Conservation (phyloP, 2,113 vertebrate genomes). For the Dolichallabes microphthalmus region DNA sequence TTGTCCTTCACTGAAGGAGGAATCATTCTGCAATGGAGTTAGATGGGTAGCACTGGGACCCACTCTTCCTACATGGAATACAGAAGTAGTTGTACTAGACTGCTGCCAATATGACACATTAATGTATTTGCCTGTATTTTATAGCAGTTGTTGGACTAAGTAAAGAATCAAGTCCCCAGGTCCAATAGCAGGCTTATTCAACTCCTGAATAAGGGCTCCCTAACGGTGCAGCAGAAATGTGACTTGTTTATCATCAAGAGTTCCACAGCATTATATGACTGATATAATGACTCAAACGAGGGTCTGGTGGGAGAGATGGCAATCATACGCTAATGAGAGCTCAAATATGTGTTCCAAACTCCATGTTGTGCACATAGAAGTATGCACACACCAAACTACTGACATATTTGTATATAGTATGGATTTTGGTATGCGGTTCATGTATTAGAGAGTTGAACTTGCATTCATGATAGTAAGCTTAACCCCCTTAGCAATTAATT, state of each 20-base stretch:
- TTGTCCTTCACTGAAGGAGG: background rate
- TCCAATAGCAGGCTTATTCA: background rate
- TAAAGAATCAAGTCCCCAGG: background rate
- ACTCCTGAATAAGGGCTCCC: background rate
- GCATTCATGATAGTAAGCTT: background rate
- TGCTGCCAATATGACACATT: background rate
- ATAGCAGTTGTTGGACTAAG: background rate
- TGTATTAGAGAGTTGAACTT: background rate
- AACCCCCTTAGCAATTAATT: background rate
- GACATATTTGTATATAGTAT: background rate
- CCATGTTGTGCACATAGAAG: background rate
- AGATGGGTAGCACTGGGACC: background rate
- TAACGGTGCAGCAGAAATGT: background rate
- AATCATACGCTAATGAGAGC: background rate
- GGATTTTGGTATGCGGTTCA: background rate
- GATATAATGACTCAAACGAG: background rate
- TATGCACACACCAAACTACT: background rate
- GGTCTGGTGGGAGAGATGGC: background rate
- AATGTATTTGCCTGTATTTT: background rate
- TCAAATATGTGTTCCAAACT: background rate
- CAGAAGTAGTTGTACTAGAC: background rate
- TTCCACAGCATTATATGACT: background rate
- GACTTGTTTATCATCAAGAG: background rate
- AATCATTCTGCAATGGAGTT: background rate
- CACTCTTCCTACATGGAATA: background rate